Base-by-base conservation (phyloP, 2,888 invertebrate genomes). In the Liodrosophila aerea region DNA sequence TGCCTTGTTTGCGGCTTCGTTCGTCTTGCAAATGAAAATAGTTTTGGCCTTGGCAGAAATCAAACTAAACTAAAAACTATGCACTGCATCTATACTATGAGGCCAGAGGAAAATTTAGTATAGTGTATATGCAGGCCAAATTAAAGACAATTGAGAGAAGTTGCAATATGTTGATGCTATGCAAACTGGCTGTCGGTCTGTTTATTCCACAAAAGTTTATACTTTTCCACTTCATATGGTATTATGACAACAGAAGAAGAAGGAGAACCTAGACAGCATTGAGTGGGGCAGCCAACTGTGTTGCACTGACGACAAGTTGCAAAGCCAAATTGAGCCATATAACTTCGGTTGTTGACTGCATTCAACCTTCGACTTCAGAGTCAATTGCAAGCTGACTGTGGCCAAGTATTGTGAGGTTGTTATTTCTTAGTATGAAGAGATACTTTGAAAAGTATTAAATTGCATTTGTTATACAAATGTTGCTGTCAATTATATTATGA, bases 1-100 rank as follows among this genome's bases (percentile, higher is more conserved):
- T 40, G 31, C 63, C 22, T 22, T 59, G 73, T 68, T 85, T 78
- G 80, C 44, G 76, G 76, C 65, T 78, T 78, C 67, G 76, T 68
- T 67, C 52, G 60, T 65, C 56, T 76, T 61, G 59, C 64, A 85
- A 77, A 83, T 85, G 85, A 78, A 77, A 85, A 85, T 77, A 85
- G 80, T 77, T 82, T 70, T 36, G 40, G 30, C 54, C 46, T 76
- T 53, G 53, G 39, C 34, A 43, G 31, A 31, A 51, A 22, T 33
- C 44, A 47, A 22, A 54, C 30, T 22, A 54, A 52, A 40, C 31
- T 47, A 29, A 18, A 11, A 36, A 40, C 40, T 33, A 45, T 31
- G 36, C 37, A 37, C 33, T 27, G 54, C 12, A 27, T 3, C 49
- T 9, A 57, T 31, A 60, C 16, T 27, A 36, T 30, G 7, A 47